These are phyloP conservation scores for Brachirus orientalis DNA, from an alignment of 2,113 vertebrate genomes.

Conservation along the genomic window DNA sequence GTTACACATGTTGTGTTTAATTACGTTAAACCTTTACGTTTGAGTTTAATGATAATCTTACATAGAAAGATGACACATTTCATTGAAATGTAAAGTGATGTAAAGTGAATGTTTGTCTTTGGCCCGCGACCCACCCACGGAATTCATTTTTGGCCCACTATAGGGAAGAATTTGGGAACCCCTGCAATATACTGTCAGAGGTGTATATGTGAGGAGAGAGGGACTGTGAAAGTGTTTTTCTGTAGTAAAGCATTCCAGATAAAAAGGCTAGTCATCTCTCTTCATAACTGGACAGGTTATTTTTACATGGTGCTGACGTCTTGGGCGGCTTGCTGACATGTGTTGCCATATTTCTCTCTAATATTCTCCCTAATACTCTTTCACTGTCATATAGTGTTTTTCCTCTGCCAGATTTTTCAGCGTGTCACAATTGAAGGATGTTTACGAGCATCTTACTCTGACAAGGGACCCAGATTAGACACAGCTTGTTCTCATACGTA, in stretches of 20 bases:
- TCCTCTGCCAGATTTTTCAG: constrained; percentile 35
- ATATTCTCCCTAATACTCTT: constrained; percentile 70
- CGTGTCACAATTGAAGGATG: constrained; percentile 58
- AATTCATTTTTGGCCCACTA: no score
- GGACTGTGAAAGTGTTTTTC: constrained; percentile 23
- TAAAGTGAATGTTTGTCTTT: no score
- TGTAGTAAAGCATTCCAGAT: constrained; percentile 47
- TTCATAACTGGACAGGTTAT: constrained; percentile 86
- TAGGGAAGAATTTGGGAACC: no score
- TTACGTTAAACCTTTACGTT: no score
- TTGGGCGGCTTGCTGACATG: constrained; percentile 84
- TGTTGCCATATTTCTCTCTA: constrained; percentile 81
- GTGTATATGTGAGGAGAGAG: constrained; percentile 72
- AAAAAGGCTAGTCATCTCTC: constrained; percentile 43
- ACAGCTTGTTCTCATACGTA: constrained; percentile 48
- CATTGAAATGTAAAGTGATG: no score
- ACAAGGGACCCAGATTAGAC: constrained; percentile 61
- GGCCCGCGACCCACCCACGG: no score
- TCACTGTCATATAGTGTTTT: constrained; percentile 43
- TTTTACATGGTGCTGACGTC: constrained; percentile 86
- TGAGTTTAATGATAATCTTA: no score
- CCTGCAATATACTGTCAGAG: no score
- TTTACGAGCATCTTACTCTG: constrained; percentile 38
- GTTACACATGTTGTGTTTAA: no score
- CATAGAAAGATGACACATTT: no score